phyloP scores from a whole-genome alignment of 2,113 vertebrate genomes.

The Albula goreensis region DNA sequence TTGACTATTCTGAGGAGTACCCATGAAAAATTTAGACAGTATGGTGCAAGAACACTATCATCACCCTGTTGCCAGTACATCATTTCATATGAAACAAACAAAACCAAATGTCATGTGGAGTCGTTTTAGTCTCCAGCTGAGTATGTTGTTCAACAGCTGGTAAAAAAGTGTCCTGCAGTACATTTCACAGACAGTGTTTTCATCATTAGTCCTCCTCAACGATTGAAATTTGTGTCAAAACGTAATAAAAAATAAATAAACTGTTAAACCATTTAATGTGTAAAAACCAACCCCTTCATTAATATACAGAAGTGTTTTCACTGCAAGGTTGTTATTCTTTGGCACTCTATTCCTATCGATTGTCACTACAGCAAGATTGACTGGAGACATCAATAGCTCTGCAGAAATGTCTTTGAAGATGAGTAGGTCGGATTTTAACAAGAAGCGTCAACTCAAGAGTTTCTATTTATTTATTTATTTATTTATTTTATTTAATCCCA shows the following conservation, averaged over 20 bases:
- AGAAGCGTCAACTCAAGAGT: neutral
- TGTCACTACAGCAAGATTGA: conserved; percentile 1
- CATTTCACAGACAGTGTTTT: no score
- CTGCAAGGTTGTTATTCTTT: neutral
- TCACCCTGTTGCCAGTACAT: no score
- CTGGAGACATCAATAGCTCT: no score
- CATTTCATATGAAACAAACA: no score
- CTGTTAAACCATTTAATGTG: neutral
- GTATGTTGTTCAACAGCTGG: no score
- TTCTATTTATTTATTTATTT: neutral
- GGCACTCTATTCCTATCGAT: neutral
- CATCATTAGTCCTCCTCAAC: neutral
- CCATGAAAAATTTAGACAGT: no score
- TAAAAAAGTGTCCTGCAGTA: no score
- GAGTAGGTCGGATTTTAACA: neutral
- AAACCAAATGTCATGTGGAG: no score
- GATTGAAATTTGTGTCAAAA: neutral
- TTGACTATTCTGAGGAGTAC: no score
- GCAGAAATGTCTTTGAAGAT: neutral
- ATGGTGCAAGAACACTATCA: no score
- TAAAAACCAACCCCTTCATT: neutral
- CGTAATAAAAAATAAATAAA: neutral
- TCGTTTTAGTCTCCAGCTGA: no score
- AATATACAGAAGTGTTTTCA: neutral
- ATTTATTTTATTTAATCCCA: neutral